phyloP scores from a whole-genome alignment of 2,113 vertebrate species.

The Aleadryas rufinucha region DNA sequence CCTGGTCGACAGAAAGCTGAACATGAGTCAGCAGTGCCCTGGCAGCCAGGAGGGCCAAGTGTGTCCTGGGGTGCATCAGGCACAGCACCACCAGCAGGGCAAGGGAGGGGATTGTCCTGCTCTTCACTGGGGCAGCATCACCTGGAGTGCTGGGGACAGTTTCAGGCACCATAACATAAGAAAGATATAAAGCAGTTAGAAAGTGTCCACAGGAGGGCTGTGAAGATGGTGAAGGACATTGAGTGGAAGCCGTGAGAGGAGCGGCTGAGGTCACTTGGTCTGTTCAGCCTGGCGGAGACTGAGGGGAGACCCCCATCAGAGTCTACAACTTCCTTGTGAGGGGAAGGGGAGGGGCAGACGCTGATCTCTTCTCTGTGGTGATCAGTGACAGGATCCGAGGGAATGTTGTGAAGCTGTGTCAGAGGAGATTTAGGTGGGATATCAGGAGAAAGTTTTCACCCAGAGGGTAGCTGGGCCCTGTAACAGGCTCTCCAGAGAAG shows the following conservation, averaged over 20 bases:
- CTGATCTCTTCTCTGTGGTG: not conserved
- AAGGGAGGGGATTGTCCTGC: rapidly evolving
- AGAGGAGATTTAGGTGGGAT: not conserved
- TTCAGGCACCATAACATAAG: not conserved
- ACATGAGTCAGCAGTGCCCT: not conserved
- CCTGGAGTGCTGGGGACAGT: rapidly evolving
- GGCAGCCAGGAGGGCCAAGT: rapidly evolving
- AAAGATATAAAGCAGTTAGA: not conserved
- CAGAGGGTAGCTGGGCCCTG: not conserved
- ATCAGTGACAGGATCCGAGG: not conserved
- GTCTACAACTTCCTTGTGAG: not conserved
- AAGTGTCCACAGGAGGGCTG: not conserved
- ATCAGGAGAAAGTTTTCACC: not conserved
- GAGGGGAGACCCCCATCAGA: not conserved
- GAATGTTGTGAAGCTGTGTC: not conserved
- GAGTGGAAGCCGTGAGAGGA: rapidly evolving
- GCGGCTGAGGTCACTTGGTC: not conserved
- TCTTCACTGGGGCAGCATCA: rapidly evolving
- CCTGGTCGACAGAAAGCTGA: rapidly evolving
- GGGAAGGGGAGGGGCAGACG: not conserved
- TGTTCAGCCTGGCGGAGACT: not conserved
- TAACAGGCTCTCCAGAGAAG: not conserved
- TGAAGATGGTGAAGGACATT: not conserved
- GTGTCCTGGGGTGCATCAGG: rapidly evolving
- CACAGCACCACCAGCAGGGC: rapidly evolving